Percentiles rank a stretch among this genome's conserved stretches.
Evolutionary conservation across 1,140 invertebrate species (phyloP).

Genomic region (Aphaenogaster ashmeadi): DNA sequence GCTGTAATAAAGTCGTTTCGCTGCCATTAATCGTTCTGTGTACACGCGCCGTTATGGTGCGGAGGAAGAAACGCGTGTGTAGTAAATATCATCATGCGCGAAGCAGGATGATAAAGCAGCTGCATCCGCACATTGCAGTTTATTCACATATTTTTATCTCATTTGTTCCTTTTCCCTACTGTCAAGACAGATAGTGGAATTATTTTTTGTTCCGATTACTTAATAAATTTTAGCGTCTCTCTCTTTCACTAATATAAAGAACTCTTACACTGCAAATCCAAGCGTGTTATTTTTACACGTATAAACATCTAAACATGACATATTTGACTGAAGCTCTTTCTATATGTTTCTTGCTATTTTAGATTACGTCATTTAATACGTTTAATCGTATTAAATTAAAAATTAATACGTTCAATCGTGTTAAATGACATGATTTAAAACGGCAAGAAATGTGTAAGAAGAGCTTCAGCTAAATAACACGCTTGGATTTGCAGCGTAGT

Average conservation of each 20-base stretch:
- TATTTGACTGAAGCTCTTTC: no score
- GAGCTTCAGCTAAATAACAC: no score
- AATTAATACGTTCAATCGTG: no score
- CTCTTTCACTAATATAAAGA: not conserved
- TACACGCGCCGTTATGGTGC: conserved; percentile 35
- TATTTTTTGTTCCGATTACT: not conserved
- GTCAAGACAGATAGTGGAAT: not conserved
- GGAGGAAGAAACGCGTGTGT: conserved; percentile 4
- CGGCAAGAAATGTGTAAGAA: no score
- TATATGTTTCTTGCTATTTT: no score
- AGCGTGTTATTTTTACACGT: no score
- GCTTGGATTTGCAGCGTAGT: no score
- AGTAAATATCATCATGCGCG: conserved; percentile 47
- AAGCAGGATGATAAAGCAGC: conserved; percentile 60
- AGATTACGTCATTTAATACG: no score
- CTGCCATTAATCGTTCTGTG: conserved; percentile 62
- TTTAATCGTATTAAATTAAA: no score
- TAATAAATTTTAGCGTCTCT: not conserved
- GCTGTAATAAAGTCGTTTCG: conserved; percentile 52
- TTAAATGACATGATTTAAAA: no score
- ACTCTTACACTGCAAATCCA: no score
- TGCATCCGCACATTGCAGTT: conserved; percentile 64
- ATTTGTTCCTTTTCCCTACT: not conserved
- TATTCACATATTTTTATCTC: conserved; percentile 38
- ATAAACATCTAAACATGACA: no score